These are phyloP conservation scores for Drosophila persimilis DNA, from an alignment of 1,140 invertebrate genomes.

Conservation along the genomic window DNA sequence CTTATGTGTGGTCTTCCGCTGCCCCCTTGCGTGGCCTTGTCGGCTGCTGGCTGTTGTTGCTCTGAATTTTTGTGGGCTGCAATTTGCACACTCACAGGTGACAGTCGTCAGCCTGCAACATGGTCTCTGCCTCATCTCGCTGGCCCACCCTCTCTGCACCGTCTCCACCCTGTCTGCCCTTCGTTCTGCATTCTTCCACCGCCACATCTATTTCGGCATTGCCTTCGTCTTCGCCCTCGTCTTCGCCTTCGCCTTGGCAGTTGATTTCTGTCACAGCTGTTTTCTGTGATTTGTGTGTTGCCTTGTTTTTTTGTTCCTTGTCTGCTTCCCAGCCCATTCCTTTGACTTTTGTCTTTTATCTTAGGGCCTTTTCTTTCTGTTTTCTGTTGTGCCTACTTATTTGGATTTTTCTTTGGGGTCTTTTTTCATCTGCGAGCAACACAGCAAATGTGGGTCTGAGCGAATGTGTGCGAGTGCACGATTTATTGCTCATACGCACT, in stretches of 20 bases:
- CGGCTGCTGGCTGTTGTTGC: conserved; percentile 29
- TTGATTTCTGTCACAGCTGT: conserved; percentile 78
- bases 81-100: conserved; percentile 45
- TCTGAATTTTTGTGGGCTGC: conserved; percentile 65
- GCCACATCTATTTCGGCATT: too few species aligned
- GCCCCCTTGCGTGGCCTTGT: conserved; percentile 52
- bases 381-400: conserved; percentile 43
- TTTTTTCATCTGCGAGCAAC: conserved; percentile 9
- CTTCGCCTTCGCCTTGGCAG: conserved; percentile 67
- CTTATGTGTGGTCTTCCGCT: conserved; percentile 4
- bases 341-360: conserved; percentile 4
- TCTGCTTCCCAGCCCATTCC: conserved; percentile 11
- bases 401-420: conserved; percentile 37
- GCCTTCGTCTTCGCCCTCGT: not conserved
- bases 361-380: not conserved
- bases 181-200: too few species aligned
- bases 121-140: not conserved
- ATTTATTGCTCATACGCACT: conserved; percentile 74
- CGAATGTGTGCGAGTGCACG: conserved; percentile 26
- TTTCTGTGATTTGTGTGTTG: conserved; percentile 64
- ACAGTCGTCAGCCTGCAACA: conserved; percentile 41
- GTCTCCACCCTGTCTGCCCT: too few species aligned
- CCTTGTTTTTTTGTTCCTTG: not conserved
- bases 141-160: not conserved
- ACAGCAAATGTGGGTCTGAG: too few species aligned